Base-by-base conservation (phyloP, 1,140 invertebrate genomes). In the Pteromalus puparum region DNA sequence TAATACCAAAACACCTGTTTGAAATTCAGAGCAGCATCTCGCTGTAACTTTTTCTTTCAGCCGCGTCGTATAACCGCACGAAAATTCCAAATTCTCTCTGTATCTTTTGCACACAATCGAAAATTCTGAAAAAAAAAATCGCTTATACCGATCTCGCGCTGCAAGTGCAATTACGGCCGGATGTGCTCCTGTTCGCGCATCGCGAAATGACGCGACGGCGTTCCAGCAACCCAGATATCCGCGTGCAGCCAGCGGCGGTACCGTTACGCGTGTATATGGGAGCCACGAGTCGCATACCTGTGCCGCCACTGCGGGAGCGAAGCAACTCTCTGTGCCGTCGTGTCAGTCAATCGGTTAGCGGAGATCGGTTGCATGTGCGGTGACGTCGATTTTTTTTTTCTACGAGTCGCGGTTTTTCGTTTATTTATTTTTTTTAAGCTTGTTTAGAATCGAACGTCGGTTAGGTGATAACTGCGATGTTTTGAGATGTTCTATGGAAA, bases 191-290 rank as follows among this genome's bases (percentile, higher is more conserved):
- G 67, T 28, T 70, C 67, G 24, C 24, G 67, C 67, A 70, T 70
- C 67, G 53, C 53, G 53, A 61, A 61, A 61, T 61, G 53, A 61
- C 53, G 53, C 53, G 53, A 61, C 53, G 53, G 53, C 21, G 67
- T 70, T 70, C 67, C 67, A 30, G 67, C 67, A 70, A 70, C 67
- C 67, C 67, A 70, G 67, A 70, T 70, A 61, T 61, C 53, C 53
- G 53, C 53, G 53, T 61, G 53, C 48, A 53, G n/a, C 67, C 67
- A 24, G n/a, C 67, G 67, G 26, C 67, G 24, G 67, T 70, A 70
- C 67, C 24, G 67, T 70, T 70, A 70, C 18, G 21, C 18, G 21
- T 53, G 13, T 61, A 61, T 61, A 61, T 28, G 67, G 67, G 24
- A 70, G 65, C 65, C 65, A 6, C 61, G 65, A n/a, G 67, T 26